phyloP scores from a whole-genome alignment of 2,113 vertebrate genomes.

The Corvus cornix region DNA sequence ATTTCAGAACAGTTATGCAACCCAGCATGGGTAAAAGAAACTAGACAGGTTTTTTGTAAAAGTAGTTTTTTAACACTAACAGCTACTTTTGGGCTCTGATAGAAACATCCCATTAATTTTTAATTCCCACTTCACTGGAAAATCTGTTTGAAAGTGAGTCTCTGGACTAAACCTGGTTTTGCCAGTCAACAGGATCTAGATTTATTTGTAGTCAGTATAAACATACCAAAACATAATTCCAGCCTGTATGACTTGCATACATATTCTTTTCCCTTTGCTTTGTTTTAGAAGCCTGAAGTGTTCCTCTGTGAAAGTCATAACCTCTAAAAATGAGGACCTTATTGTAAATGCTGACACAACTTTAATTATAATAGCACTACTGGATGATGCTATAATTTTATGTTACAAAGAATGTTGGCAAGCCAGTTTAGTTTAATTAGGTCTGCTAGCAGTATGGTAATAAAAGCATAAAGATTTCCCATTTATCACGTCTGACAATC shows the following conservation, averaged over 20 bases:
- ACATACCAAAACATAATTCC: neutral
- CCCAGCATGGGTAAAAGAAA: neutral
- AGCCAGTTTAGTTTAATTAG: conserved; percentile 77
- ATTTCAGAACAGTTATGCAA: neutral
- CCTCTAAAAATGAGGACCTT: conserved; percentile 34
- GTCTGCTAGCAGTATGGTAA: conserved; percentile 69
- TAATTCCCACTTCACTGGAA: neutral
- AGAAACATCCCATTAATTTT: neutral
- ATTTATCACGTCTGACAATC: conserved; percentile 80
- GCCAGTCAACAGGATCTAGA: neutral
- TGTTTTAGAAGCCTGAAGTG: conserved; percentile 21
- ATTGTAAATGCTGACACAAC: conserved; percentile 66
- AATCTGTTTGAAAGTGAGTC: neutral
- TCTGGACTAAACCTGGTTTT: neutral
- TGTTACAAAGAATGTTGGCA: conserved; percentile 64
- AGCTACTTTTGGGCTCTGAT: neutral
- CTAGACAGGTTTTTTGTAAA: neutral
- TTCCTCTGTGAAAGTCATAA: conserved; percentile 40
- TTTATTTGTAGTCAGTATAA: neutral
- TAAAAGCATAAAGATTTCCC: conserved; percentile 80
- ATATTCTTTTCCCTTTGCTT: neutral
- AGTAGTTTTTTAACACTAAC: neutral
- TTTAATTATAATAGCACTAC: conserved; percentile 64
- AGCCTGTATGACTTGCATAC: neutral
- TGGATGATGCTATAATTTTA: conserved; percentile 63